phyloP scores from a whole-genome alignment of 2,888 invertebrate genomes.

The Polyommatus iphigenia region DNA sequence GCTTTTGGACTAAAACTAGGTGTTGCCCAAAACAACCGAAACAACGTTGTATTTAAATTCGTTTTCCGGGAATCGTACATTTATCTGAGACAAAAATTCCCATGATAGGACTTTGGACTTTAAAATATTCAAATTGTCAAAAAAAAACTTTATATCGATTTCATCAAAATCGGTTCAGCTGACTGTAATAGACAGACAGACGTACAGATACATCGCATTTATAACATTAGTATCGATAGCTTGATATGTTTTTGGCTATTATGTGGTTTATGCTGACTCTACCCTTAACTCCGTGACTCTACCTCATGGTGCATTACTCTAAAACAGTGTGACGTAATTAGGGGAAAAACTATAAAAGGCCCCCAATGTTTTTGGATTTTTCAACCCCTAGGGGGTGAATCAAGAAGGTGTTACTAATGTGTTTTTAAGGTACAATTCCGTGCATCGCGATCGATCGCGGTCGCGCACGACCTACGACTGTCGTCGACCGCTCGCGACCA shows the following conservation, averaged over 20 bases:
- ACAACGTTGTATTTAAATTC: too few species aligned
- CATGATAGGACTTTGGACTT: neutral
- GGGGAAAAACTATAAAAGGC: neutral
- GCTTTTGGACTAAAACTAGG: too few species aligned
- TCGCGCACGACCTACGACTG: too few species aligned
- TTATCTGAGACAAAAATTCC: neutral
- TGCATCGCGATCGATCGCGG: too few species aligned
- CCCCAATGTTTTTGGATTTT: constrained; percentile 7
- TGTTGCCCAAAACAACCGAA: too few species aligned
- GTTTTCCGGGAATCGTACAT: neutral
- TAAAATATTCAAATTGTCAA: too few species aligned
- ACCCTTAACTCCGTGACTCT: neutral
- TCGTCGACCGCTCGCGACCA: too few species aligned
- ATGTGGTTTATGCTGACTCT: neutral
- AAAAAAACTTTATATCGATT: neutral
- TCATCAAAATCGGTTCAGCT: neutral
- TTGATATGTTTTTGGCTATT: neutral
- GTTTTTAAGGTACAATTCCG: too few species aligned
- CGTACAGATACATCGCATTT: neutral
- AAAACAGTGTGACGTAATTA: constrained; percentile 30
- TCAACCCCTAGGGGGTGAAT: neutral
- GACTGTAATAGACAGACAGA: neutral
- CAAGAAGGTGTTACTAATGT: constrained; percentile 15
- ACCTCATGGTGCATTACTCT: constrained; percentile 12
- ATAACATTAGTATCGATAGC: neutral